Conservation (phyloP, 2,797 vertebrate genomes). For the Halcyon chelicuti region DNA sequence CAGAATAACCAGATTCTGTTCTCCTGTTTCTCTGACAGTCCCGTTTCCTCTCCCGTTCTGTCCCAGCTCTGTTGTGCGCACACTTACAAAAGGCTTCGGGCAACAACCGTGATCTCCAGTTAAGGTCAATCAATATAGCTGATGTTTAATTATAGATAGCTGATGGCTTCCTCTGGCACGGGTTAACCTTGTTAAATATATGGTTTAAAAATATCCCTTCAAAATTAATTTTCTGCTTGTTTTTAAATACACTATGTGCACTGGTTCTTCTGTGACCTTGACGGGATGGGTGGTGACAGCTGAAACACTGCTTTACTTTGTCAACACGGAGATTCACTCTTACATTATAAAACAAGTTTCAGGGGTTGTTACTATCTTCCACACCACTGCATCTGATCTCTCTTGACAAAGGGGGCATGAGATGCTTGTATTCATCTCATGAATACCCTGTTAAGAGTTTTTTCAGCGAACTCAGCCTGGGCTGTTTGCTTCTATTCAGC, state of each 20-base stretch:
- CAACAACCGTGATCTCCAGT: slow-evolving; percentile 19
- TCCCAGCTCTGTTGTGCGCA: neutral
- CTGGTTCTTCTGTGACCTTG: neutral
- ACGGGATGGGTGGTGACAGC: neutral
- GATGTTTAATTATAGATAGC: slow-evolving; percentile 51
- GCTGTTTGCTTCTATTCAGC: slow-evolving; percentile 41
- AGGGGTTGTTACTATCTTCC: slow-evolving; percentile 29
- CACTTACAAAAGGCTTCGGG: slow-evolving; percentile 9
- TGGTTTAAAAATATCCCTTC: slow-evolving; percentile 11
- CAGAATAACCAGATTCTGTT: neutral
- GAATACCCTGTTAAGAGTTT: slow-evolving; percentile 36
- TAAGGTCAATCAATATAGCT: slow-evolving; percentile 31
- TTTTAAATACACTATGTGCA: neutral
- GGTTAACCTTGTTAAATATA: slow-evolving; percentile 39
- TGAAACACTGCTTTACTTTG: slow-evolving; percentile 1
- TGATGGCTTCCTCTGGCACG: neutral
- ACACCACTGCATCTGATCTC: slow-evolving; percentile 6
- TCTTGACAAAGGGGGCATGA: slow-evolving; percentile 38
- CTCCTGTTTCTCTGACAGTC: neutral
- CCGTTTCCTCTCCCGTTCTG: neutral
- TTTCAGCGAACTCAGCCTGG: slow-evolving; percentile 19
- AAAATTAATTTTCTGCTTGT: slow-evolving; percentile 12
- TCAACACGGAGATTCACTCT: slow-evolving; percentile 2
- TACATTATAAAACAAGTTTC: slow-evolving; percentile 28
- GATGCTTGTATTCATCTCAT: slow-evolving; percentile 43